Conservation (phyloP, 2,797 vertebrate genomes). For the Semotilus atromaculatus region DNA sequence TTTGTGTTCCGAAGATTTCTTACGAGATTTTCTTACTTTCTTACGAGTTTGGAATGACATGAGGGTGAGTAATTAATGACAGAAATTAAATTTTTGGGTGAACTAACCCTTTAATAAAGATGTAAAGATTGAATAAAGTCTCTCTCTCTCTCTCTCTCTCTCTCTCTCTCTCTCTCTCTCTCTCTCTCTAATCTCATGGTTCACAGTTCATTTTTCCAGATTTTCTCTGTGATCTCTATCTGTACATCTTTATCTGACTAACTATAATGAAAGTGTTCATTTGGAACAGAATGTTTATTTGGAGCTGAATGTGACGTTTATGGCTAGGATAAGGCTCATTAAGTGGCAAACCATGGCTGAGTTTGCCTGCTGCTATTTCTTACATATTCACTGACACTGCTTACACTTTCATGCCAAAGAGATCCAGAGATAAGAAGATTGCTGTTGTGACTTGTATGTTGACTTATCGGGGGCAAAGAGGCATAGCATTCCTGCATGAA, state of each 20-base stretch:
- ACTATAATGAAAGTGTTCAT: constrained; percentile 55
- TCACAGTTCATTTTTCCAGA: constrained; percentile 44
- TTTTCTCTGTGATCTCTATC: constrained; percentile 55
- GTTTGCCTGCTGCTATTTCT: constrained; percentile 51
- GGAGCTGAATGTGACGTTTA: constrained; percentile 45
- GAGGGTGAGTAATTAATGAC: too few species aligned
- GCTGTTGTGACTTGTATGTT: constrained; percentile 75
- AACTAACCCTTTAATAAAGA: too few species aligned
- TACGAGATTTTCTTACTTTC: too few species aligned
- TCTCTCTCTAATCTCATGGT: constrained; percentile 44
- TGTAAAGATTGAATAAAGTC: background rate
- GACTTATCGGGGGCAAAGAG: constrained; percentile 67
- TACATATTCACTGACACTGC: constrained; percentile 67
- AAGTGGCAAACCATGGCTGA: constrained; percentile 51
- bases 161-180: background rate
- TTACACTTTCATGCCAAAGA: constrained; percentile 69
- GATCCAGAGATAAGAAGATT: constrained; percentile 72
- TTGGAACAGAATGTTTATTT: constrained; percentile 56
- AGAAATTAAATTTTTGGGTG: too few species aligned
- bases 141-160: too few species aligned
- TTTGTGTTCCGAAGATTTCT: too few species aligned
- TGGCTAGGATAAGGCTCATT: constrained; percentile 49
- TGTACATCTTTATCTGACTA: constrained; percentile 49
- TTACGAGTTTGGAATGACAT: too few species aligned
- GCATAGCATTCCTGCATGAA: constrained; percentile 62